Evolutionary conservation across 2,888 invertebrate species (phyloP), one percentile per base, ranked within the genome.

Genomic region (Stramonita haemastoma): DNA sequence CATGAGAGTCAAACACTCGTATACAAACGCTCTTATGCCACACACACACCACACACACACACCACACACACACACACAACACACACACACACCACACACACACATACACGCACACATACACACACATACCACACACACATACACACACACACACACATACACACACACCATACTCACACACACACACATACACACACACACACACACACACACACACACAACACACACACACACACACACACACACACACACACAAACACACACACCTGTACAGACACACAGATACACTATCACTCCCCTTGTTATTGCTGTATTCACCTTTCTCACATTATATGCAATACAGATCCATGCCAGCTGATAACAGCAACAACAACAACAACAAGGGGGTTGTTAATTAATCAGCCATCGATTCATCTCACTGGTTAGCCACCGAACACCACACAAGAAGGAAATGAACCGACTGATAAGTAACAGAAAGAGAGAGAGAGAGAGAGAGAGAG

Each of bases 221-320:
- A 36, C 81, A 46, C 36, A 11, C 70, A 70, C 70, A 11, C 70
- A 70, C 70, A 70, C 70, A 70, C 70, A 70, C 11, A 46, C 8
- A 83, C 83, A 83, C 36, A 46, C 83, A 83, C 83, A 57, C 84
- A 57, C 84, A 84, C 46, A 84, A 8, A 84, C 57, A 84, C n/a
- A 46, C n/a, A 57, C 56, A 84, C 84, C 56, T 6, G 56, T 6
- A 84, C 56, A 84, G 56, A 46, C 56, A 46, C 84, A 46, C 56
- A 26, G 13, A 84, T 56, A 57, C 56, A 46, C 56, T n/a, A 8
- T 26, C 79, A 15, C 79, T 4, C 79, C 46, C 8, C 4, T 8
- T 46, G 46, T 46, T 46, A 2, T 46, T 46, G 46, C 46, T 46
- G 46, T 8, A 46, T 66, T 66, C 26, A 2, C 2, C 66, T 66